Evolutionary conservation across 2,797 vertebrate genomes (phyloP), one percentile per base, ranked within the genome.

Genomic region (Ptychobarbus kaznakovi): DNA sequence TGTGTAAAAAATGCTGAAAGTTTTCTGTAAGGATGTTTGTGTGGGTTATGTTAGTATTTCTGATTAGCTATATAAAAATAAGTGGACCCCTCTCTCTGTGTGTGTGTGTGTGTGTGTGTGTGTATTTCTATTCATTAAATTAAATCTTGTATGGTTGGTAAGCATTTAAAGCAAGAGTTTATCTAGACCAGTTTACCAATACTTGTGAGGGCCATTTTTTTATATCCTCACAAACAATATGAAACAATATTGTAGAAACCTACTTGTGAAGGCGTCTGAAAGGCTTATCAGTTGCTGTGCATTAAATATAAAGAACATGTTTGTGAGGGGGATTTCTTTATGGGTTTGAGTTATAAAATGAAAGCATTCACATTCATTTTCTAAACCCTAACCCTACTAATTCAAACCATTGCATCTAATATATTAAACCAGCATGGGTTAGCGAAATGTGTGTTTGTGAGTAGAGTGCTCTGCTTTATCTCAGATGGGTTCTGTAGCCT

Each of bases 401-500:
- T 75, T 51, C 25, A 75, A 32, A 20, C 2, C 28, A 53, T 51
- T 75, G 44, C 16, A 38, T 76, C 18, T 56, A n/a, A 15, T 35
- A 40, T 58, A 40, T 20, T 22, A 51, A 58, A n/a, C 74, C 74
- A n/a, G 38, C 22, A 76, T 76, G 20, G 42, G 65, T 65, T 66
- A 75, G 38, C 68, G 18, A n/a, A 38, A 2, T 38, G 75, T 85
- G 61, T 65, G 53, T 68, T 63, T 81, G 51, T 56, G 84, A 69
- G 68, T 40, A n/a, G 49, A 58, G 25, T 56, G 80, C 81, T 72
- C 35, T 73, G 77, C 8, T 69, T 78, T 44, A 75, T 84, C 77
- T 84, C 76, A 68, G 51, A 56, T 46, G 40, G 38, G 77, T 74
- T 69, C 46, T 80, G 32, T 70, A 66, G 56, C 53, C 83, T 81